Percentiles rank a stretch among this genome's conserved stretches.
Conservation (phyloP, 1,140 invertebrate genomes). For the Triops cancriformis region DNA sequence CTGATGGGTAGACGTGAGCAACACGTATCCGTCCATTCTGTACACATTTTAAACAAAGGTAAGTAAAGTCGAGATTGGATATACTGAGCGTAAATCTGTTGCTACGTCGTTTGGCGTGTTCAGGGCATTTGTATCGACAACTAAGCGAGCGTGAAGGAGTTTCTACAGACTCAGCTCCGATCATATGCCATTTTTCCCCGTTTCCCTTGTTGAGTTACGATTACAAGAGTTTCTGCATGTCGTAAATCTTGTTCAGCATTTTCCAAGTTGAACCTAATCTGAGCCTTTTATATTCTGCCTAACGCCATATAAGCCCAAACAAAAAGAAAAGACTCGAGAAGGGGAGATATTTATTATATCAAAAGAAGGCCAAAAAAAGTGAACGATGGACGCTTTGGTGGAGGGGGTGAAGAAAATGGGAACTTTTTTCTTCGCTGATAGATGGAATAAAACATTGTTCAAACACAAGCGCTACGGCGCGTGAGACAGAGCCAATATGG, state of each 20-base stretch:
- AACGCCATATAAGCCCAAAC: neutral
- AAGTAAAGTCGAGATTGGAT: too few relatives aligned
- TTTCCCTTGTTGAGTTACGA: neutral
- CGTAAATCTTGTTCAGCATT: neutral
- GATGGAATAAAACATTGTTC: conserved; percentile 1
- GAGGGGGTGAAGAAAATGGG: neutral
- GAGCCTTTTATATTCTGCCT: conserved; percentile 3
- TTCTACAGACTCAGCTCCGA: neutral
- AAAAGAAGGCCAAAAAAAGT: neutral
- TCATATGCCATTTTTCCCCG: neutral
- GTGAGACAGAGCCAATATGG: neutral
- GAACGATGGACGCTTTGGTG: neutral
- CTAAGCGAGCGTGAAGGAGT: neutral
- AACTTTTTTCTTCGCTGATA: neutral
- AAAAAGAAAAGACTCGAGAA: too few relatives aligned
- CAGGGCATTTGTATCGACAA: neutral
- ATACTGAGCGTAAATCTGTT: too few relatives aligned
- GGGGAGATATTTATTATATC: neutral
- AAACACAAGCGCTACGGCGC: neutral
- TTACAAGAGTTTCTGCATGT: neutral
- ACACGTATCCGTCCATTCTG: too few relatives aligned
- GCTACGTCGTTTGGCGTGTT: too few relatives aligned
- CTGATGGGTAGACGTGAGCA: too few relatives aligned
- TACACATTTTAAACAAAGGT: too few relatives aligned
- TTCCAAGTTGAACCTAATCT: neutral